Conservation (phyloP, 2,888 invertebrate genomes). For the Peribatodes rhomboidaria region DNA sequence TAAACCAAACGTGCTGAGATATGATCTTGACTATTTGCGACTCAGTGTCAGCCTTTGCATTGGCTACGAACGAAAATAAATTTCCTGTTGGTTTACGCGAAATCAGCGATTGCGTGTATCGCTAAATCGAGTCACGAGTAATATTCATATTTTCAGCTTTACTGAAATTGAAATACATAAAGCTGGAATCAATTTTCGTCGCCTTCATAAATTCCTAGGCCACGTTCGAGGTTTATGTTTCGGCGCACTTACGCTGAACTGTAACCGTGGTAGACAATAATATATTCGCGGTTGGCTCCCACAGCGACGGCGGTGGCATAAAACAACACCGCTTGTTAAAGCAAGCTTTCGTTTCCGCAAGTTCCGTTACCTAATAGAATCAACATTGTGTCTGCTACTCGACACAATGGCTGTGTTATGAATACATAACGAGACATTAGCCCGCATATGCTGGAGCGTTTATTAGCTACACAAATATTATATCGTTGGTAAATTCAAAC, state of each 20-base stretch:
- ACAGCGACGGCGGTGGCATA: slow-evolving; percentile 48
- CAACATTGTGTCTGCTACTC: slow-evolving; percentile 71
- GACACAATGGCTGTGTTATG: slow-evolving; percentile 77
- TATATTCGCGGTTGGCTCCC: slow-evolving; percentile 54
- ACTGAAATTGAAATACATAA: slow-evolving; percentile 19
- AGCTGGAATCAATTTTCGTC: slow-evolving; percentile 15
- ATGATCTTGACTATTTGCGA: neutral
- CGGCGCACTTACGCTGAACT: slow-evolving; percentile 11
- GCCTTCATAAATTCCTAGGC: slow-evolving; percentile 5
- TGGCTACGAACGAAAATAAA: neutral
- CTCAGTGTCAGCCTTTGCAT: neutral
- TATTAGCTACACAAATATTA: slow-evolving; percentile 75
- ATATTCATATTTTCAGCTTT: slow-evolving; percentile 9
- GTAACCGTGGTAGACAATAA: slow-evolving; percentile 43
- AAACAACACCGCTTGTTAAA: slow-evolving; percentile 65
- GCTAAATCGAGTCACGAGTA: neutral
- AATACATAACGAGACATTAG: slow-evolving; percentile 80
- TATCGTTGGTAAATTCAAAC: slow-evolving; percentile 58
- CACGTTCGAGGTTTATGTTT: slow-evolving; percentile 13
- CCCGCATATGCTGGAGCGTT: slow-evolving; percentile 72
- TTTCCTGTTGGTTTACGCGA: slow-evolving; percentile 6
- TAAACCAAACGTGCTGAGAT: neutral
- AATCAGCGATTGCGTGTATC: neutral
- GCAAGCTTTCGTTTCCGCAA: slow-evolving; percentile 75
- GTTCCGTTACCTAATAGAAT: slow-evolving; percentile 77